Base-by-base conservation (phyloP, 2,888 invertebrate genomes). In the Schrankia costaestrigalis region DNA sequence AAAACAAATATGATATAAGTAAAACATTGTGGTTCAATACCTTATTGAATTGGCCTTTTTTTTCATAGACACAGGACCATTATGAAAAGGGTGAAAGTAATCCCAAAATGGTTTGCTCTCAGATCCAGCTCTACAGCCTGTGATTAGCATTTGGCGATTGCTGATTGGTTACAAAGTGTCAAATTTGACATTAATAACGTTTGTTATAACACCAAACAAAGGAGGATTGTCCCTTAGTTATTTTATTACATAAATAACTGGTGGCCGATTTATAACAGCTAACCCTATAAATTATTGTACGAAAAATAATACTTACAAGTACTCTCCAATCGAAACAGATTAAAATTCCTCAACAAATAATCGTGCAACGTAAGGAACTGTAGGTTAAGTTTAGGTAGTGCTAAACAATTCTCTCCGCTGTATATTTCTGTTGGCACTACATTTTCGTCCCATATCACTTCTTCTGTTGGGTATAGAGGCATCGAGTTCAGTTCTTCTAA, bases 361-460 rank as follows among this genome's bases (percentile, higher is more conserved):
- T 99, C 99, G 78, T 99, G 99, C 3, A 99, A 86, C 0, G 99
- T 99, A 7, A 99, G 89, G 78, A 99, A 99, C 81, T 99, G 99
- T 3, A 99, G 89, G 85, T 99, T 99, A 2, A 99, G 86, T 76
- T 99, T 99, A 0, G 99, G 99, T 46, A 99, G 86, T 0, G 99
- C 99, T 17, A 99, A 89, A 58, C 97, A 97, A 11, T 95, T 97
- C 76, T 99, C 98, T 0, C 98, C 98, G 23, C 96, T 95, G 83
- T 95, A 99, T 72, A 98, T 98, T 64, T 99, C 98, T 0, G 97
- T 95, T 0, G 99, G 99, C 0, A 99, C 99, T 24, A 99, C 93
- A 71, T 99, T 98, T 77, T 99, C 98, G 78, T 99, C 97, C 99
- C 99, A 99, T 57, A 99, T 97, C 2, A 99, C 94, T 40, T 95